A percentile compares a stretch with the other conserved stretches of the same genome.
These are phyloP conservation scores for Haplotaxodon microlepis DNA, from an alignment of 2,113 vertebrate genomes.

Conservation along the genomic window DNA sequence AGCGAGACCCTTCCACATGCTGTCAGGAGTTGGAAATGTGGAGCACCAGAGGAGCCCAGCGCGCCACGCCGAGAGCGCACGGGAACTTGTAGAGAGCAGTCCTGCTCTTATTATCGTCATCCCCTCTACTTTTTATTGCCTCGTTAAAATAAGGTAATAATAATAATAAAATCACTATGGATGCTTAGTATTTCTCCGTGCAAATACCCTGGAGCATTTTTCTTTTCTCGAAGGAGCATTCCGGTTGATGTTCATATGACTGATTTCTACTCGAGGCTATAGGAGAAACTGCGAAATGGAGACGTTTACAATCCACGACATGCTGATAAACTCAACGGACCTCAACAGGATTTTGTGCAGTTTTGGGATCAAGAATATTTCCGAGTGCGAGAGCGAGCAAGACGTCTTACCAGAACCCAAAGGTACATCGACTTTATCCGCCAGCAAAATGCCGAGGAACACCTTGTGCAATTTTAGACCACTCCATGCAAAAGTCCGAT, in stretches of 20 bases:
- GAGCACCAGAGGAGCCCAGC: not conserved
- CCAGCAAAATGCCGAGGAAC: not conserved
- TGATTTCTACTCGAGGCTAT: not conserved
- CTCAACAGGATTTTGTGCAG: conserved; percentile 65
- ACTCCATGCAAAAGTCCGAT: not conserved
- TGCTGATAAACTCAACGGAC: conserved; percentile 68
- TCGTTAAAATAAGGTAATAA: not conserved
- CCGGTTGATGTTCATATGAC: not conserved
- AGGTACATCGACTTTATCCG: conserved; percentile 32
- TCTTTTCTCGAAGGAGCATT: not conserved
- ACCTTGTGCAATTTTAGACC: not conserved
- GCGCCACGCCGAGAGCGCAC: not conserved
- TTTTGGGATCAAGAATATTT: conserved; percentile 63
- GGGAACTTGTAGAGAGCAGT: not conserved
- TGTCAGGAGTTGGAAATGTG: not conserved
- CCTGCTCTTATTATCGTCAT: not conserved
- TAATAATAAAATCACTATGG: not conserved
- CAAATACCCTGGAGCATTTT: not conserved
- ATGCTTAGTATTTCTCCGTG: not conserved
- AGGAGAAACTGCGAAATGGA: conserved; percentile 54
- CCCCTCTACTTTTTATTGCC: not conserved
- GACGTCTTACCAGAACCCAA: conserved; percentile 27
- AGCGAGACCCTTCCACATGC: not conserved
- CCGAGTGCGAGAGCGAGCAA: conserved; percentile 56
- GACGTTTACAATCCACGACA: conserved; percentile 59